Conservation (phyloP, 2,113 vertebrate species). For the Anguilla japonica region DNA sequence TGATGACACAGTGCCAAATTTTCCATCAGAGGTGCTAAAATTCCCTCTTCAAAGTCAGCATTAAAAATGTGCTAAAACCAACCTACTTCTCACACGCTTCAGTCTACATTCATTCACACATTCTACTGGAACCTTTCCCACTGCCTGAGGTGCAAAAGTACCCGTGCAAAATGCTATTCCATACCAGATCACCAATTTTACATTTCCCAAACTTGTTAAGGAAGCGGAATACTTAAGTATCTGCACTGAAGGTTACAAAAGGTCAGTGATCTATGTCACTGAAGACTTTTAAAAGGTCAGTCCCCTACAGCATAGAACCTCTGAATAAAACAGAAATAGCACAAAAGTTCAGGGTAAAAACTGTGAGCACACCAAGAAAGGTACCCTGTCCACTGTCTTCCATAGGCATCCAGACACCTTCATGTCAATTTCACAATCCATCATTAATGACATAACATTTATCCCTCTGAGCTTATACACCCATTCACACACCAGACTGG, state of each 20-base stretch:
- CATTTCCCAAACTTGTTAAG: neutral
- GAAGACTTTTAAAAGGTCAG: too few relatives aligned
- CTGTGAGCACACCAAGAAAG: too few relatives aligned
- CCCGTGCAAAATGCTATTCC: neutral
- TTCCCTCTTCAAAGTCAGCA: neutral
- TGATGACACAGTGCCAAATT: neutral
- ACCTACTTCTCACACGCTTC: neutral
- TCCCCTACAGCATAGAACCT: too few relatives aligned
- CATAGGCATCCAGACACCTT: too few relatives aligned
- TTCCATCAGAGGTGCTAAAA: constrained; percentile 1
- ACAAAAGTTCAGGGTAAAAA: too few relatives aligned
- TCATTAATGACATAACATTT: too few relatives aligned
- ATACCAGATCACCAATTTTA: neutral
- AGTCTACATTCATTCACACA: neutral
- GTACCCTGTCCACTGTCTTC: too few relatives aligned
- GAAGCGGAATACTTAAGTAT: neutral
- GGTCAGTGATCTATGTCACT: too few relatives aligned
- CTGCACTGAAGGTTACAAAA: neutral
- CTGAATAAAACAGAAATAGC: too few relatives aligned
- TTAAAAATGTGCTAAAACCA: neutral
- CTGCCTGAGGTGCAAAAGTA: neutral
- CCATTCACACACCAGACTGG: too few relatives aligned
- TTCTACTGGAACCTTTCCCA: neutral
- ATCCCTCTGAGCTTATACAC: too few relatives aligned
- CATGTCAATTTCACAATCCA: too few relatives aligned